Conservation (phyloP, 1,140 invertebrate genomes). For the Oedothorax gibbosus region DNA sequence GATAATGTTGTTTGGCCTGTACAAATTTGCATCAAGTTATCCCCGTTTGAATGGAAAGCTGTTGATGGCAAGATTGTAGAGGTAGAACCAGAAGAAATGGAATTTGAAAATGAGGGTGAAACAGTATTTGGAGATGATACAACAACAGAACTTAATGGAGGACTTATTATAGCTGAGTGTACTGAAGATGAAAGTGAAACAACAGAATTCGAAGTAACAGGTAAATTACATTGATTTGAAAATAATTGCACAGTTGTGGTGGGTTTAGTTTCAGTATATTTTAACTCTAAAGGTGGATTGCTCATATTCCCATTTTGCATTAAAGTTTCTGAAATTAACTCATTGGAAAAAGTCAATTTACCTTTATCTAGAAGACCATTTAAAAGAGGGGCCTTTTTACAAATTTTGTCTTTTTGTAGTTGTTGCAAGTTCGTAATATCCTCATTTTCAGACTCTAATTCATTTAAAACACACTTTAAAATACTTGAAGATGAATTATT, state of each 20-base stretch:
- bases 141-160: slow-evolving; percentile 19
- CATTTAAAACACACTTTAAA: slow-evolving; percentile 60
- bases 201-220: slow-evolving; percentile 37
- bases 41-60: slow-evolving; percentile 40
- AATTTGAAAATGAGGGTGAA: slow-evolving; percentile 36
- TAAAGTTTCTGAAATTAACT: slow-evolving; percentile 1
- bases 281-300: slow-evolving; percentile 7
- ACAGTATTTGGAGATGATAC: slow-evolving; percentile 23
- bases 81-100: slow-evolving; percentile 12
- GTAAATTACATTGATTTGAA: slow-evolving; percentile 19
- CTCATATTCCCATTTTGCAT: slow-evolving; percentile 48
- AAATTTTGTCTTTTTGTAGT: slow-evolving; percentile 49
- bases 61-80: slow-evolving; percentile 51
- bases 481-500: slow-evolving; percentile 27
- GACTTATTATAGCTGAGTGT: slow-evolving; percentile 24
- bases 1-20: slow-evolving; percentile 40
- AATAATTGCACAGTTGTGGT: slow-evolving; percentile 48
- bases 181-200: slow-evolving; percentile 19
- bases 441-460: slow-evolving; percentile 11
- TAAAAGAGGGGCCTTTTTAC: slow-evolving; percentile 63
- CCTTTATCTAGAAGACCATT: slow-evolving; percentile 65
- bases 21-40: slow-evolving; percentile 53
- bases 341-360: slow-evolving; percentile 54
- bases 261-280: slow-evolving; percentile 41
- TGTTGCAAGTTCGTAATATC: slow-evolving; percentile 27